Base-by-base conservation (phyloP, 2,797 vertebrate genomes). In the Buphagus erythrorhynchus region DNA sequence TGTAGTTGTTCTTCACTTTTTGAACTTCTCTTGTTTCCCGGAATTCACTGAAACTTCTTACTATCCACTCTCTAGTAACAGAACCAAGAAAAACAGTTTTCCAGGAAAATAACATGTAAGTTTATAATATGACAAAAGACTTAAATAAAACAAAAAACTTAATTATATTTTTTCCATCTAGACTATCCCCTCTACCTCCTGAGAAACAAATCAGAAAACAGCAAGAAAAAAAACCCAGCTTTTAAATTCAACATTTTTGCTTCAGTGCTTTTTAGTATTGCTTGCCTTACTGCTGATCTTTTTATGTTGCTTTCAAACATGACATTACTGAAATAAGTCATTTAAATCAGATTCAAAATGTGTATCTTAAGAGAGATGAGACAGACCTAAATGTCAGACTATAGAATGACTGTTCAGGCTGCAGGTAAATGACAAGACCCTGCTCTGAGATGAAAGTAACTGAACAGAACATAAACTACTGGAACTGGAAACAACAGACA, bases 311-410 rank as follows among this genome's bases (percentile, higher is more conserved):
- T 88, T 91, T 91, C 75, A 76, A 92, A 86, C 10, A 61, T 21
- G 31, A 59, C 29, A 62, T 33, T 75, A 80, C 28, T 8, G 3
- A 88, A 82, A 82, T 28, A 88, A 91, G 67, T 35, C 40, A 74
- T 66, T 86, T 78, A 81, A 91, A 91, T 87, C n/a, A 35, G 35
- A 49, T 71, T 88, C 21, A 91, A 95, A 90, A 90, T 12, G 20
- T 26, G 11, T 61, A 57, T 71, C 28, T 63, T 80, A 67, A 71
- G 42, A 89, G 36, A 91, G 15, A 63, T 31, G 48, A 89, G 68
- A 82, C 69, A 79, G 24, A 84, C 15, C 36, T 76, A 58, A 48
- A 69, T 26, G 58, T 85, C 78, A 79, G 69, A 58, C 67, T 57
- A 48, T 0, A 49, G 51, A 91, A 90, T 19, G 10, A 62, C 67